A percentile compares a stretch with the other conserved stretches of the same genome.
These are phyloP conservation scores for Paragorgia papillata DNA, from an alignment of 92 coral and sea anemone species.

Conservation along the genomic window DNA sequence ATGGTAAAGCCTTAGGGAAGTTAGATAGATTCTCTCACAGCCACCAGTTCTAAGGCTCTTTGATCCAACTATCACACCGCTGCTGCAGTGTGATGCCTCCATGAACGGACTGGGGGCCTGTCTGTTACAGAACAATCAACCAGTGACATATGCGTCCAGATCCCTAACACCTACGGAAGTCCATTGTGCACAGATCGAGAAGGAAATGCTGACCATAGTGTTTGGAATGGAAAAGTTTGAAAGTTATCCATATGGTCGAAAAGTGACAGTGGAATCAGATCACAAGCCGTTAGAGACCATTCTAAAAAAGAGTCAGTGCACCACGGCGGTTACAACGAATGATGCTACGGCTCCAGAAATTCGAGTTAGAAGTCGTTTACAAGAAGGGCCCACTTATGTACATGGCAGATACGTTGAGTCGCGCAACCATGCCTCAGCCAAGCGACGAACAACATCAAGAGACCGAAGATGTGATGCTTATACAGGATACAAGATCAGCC, in stretches of 20 bases:
- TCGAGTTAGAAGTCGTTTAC: constrained; percentile 40
- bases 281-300: too few relatives aligned
- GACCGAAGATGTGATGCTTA: too few relatives aligned
- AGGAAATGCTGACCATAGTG: too few relatives aligned
- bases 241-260: too few relatives aligned
- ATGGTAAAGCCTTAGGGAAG: too few relatives aligned
- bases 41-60: constrained; percentile 57
- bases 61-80: constrained; percentile 41
- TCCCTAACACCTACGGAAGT: constrained; percentile 10
- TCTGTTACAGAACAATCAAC: constrained; percentile 30
- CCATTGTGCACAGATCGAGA: not conserved
- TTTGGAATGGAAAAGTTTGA: too few relatives aligned
- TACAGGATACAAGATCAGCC: too few relatives aligned
- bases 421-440: constrained; percentile 4
- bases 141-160: constrained; percentile 37
- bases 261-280: too few relatives aligned
- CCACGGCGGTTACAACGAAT: constrained; percentile 51
- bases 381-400: constrained; percentile 44
- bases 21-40: constrained; percentile 43
- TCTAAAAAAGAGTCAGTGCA: too few relatives aligned
- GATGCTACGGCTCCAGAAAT: constrained; percentile 44
- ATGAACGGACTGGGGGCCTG: not conserved
- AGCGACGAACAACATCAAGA: not conserved
- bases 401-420: constrained; percentile 48
- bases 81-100: constrained; percentile 61